Conservation (phyloP, 2,797 vertebrate species). For the Odontamblyopus rebecca region DNA sequence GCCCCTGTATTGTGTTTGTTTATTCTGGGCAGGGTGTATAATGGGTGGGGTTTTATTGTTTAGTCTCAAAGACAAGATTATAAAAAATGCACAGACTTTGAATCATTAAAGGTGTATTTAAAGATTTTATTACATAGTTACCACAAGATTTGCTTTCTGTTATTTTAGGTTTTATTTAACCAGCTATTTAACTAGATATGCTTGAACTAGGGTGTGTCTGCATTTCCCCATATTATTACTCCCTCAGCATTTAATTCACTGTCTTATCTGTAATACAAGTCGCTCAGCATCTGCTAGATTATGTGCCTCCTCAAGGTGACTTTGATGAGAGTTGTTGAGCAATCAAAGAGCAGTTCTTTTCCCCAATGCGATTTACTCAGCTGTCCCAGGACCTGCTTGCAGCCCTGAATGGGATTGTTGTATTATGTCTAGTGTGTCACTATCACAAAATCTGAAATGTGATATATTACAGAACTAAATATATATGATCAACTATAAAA, state of each 20-base stretch:
- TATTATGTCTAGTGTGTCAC: neutral
- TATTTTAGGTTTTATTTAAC: neutral
- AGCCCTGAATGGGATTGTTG: constrained; percentile 1
- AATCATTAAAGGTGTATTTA: constrained; percentile 3
- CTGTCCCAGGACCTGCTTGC: constrained; percentile 10
- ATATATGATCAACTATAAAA: too few species aligned
- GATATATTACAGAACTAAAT: too few species aligned
- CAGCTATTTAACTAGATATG: neutral
- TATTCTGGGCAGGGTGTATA: constrained; percentile 22
- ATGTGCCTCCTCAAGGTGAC: constrained; percentile 41
- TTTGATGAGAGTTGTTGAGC: constrained; percentile 27
- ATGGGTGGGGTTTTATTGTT: constrained; percentile 47
- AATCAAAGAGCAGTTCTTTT: constrained; percentile 37
- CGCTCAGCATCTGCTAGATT: constrained; percentile 13
- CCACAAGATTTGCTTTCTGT: neutral
- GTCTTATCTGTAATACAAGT: constrained; percentile 12
- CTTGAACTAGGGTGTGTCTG: neutral
- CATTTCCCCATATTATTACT: neutral
- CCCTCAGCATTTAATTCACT: constrained; percentile 3
- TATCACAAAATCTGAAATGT: too few species aligned
- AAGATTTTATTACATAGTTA: constrained; percentile 8
- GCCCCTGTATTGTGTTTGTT: constrained; percentile 47
- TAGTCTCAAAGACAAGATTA: constrained; percentile 25
- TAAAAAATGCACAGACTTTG: constrained; percentile 16
- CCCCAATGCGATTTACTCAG: constrained; percentile 24